Evolutionary conservation across 2,797 vertebrate genomes (phyloP).

Genomic region (Sebastes steindachneri): DNA sequence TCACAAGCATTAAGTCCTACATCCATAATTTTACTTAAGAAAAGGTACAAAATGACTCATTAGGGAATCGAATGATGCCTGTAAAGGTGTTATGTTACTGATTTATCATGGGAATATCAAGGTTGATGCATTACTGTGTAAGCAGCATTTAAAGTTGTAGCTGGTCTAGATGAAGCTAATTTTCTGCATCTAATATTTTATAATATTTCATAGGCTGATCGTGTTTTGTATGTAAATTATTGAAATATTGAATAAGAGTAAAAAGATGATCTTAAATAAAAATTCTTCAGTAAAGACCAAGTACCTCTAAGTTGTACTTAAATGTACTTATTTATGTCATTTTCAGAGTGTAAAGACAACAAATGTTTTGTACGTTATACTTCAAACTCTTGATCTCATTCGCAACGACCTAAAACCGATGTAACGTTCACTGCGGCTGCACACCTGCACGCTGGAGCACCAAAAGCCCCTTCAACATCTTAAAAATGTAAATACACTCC

Average conservation of each 20-base stretch:
- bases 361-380: not conserved
- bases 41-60: not conserved
- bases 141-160: not conserved
- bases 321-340: not conserved
- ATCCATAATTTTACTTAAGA: not conserved
- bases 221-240: not conserved
- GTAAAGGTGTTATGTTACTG: not conserved
- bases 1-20: not conserved
- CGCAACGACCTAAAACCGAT: not conserved
- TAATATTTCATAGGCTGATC: not conserved
- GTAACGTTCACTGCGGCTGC: not conserved
- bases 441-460: slow-evolving; percentile 11
- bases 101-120: not conserved
- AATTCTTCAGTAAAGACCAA: not conserved
- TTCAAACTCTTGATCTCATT: not conserved
- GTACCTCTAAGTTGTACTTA: not conserved
- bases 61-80: not conserved
- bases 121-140: not conserved
- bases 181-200: not conserved
- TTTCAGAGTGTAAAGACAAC: not conserved
- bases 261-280: not conserved
- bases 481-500: slow-evolving; percentile 44
- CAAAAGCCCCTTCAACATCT: slow-evolving; percentile 52
- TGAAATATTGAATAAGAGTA: not conserved
- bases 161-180: not conserved